phyloP scores from a whole-genome alignment of 1,140 invertebrate genomes.

The Asobara japonica region DNA sequence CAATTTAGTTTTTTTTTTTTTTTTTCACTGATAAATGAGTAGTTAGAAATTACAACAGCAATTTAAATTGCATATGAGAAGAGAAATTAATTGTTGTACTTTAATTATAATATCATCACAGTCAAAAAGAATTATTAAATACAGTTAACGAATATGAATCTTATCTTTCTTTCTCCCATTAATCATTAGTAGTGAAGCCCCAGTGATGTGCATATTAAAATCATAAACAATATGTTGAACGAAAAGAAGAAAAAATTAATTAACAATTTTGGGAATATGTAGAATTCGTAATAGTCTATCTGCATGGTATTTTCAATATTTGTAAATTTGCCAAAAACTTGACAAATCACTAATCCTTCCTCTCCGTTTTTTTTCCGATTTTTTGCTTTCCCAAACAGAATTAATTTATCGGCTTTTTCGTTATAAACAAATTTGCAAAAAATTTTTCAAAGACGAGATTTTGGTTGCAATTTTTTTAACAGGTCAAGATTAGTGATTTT shows the following conservation, averaged over 20 bases:
- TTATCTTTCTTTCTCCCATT: background rate
- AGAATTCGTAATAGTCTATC: background rate
- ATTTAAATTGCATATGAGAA: background rate
- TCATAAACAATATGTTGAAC: too few species aligned
- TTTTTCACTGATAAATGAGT: background rate
- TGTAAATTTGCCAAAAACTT: too few species aligned
- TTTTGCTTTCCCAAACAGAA: too few species aligned
- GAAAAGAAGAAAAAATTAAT: too few species aligned
- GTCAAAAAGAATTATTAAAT: conserved; percentile 1
- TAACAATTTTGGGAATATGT: background rate
- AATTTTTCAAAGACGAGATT: too few species aligned
- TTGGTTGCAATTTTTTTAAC: too few species aligned
- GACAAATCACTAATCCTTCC: too few species aligned
- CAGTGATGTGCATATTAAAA: background rate
- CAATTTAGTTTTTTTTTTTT: too few species aligned
- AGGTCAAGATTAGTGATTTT: too few species aligned
- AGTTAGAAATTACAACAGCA: background rate
- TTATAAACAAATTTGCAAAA: too few species aligned
- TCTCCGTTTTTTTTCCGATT: too few species aligned
- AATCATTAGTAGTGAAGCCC: background rate
- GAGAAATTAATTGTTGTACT: background rate
- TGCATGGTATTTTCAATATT: background rate
- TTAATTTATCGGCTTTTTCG: too few species aligned
- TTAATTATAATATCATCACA: conserved; percentile 5
- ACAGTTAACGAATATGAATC: conserved; percentile 1